phyloP scores from a whole-genome alignment of 1,140 invertebrate genomes.

The Hylyphantes graminicola region DNA sequence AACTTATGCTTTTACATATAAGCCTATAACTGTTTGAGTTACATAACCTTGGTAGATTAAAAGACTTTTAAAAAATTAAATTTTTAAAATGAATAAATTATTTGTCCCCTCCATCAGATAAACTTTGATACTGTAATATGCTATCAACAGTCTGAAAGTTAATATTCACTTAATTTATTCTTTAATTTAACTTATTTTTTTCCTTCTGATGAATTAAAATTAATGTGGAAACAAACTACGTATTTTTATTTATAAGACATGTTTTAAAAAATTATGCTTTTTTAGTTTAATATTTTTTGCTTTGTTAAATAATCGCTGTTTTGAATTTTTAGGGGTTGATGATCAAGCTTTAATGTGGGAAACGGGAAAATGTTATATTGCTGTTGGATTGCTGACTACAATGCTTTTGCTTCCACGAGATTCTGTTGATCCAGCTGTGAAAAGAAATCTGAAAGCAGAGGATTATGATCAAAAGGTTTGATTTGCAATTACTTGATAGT shows the following conservation, averaged over 20 bases:
- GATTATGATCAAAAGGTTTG: background rate
- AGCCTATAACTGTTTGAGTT: too few relatives aligned
- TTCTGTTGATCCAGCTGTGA: slow-evolving; percentile 30
- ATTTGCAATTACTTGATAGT: background rate
- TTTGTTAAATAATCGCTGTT: background rate
- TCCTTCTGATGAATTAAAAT: too few relatives aligned
- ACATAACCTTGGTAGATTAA: too few relatives aligned
- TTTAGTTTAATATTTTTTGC: background rate
- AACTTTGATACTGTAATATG: too few relatives aligned
- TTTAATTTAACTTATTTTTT: too few relatives aligned
- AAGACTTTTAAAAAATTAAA: too few relatives aligned
- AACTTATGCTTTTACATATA: too few relatives aligned
- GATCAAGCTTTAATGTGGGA: background rate
- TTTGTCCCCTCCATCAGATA: too few relatives aligned
- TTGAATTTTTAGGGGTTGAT: background rate
- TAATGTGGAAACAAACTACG: background rate
- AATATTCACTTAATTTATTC: too few relatives aligned
- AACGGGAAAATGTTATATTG: slow-evolving; percentile 4
- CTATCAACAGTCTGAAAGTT: too few relatives aligned
- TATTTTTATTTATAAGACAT: background rate
- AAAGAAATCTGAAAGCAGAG: background rate
- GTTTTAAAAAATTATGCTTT: background rate
- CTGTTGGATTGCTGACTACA: slow-evolving; percentile 44
- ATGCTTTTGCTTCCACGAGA: slow-evolving; percentile 27
- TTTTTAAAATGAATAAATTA: too few relatives aligned